Base-by-base conservation (phyloP, 2,113 vertebrate species). In the Epinephelus cyanopodus region DNA sequence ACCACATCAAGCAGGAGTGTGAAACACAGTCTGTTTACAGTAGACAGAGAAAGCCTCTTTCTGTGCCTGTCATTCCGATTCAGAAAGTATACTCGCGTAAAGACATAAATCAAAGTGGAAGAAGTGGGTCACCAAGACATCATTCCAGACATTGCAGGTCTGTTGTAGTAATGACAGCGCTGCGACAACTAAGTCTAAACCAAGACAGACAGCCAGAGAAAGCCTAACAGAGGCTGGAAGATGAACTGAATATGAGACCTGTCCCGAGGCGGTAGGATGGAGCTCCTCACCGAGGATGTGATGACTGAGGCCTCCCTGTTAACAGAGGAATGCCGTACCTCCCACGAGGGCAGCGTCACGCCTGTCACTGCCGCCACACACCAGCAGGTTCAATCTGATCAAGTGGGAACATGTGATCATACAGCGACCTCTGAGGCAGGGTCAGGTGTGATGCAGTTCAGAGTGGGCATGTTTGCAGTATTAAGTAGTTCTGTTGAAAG, bases 1-100 rank as follows among this genome's bases (percentile, higher is more conserved):
- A 64, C 90, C 87, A 85, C 90, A 87, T 86, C 67, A 89, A 87
- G 80, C 69, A 54, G 70, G n/a, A 78, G 62, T 81, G 37, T 81
- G 50, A 75, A 71, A 68, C 48, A 54, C 27, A 50, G 50, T 61
- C 47, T 77, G 76, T 85, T 92, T 90, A 78, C 72, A 85, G 72
- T 33, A 8, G 67, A 77, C 42, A 33, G 7, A 53, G 13, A 57
- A 77, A 4, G 54, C 63, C 3, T 84, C 50, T 84, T 39, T 70
- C 47, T 37, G 0, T 17, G 42, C 61, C 74, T 87, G 58, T 81
- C 70, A 83, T 86, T 89, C 45, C 37, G 54, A 75, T 48, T 61
- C 5, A 67, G 33, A 69, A 13, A 25, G 37, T 47, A 48, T 48
- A 70, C 75, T 37, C 50, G 58, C 53, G 48, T 58, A 39, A 67